Base-by-base conservation (phyloP, 2,797 vertebrate genomes). In the Rhinoraja longicauda region DNA sequence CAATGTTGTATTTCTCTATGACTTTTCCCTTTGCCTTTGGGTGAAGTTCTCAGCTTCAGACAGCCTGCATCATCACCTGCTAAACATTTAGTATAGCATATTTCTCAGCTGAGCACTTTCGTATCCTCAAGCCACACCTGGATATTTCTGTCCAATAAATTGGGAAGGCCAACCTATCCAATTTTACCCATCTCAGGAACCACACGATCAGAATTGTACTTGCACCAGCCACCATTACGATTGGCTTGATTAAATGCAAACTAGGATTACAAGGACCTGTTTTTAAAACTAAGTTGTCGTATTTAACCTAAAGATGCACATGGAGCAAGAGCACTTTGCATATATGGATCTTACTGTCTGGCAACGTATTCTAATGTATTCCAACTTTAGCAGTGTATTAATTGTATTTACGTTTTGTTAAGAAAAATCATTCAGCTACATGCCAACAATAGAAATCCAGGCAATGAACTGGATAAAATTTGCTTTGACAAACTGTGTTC, bases 401-500 rank as follows among this genome's bases (percentile, higher is more conserved):
- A 13, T 62, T 32, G 32, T 13, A 64, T 88, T 91, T 73, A 73
- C 36, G 72, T 24, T 72, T 45, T 72, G 73, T 73, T 13, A 91
- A 72, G 21, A 39, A 45, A 72, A 72, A 91, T 7, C 21, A 21
- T 73, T 73, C 24, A 73, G 9, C 32, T 26, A 12, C 10, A 90
- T 10, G 39, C 29, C 39, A 91, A 73, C 90, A 29, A 70, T 72
- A 29, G 10, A 45, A 13, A 36, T 91, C 90, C 67, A 91, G 4
- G 24, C n/a, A 91, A 73, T 73, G 73, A 73, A 45, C 24, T 12
- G 8, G 24, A 91, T 91, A 73, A 73, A 8, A 91, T 26, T 12
- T 91, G 90, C 12, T 73, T 91, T 91, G 90, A 91, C 24, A 72
- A 91, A 72, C 12, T 36, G 86, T 8, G 17, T 70, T 39, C 36